These are phyloP conservation scores for Sarcophaga bullata DNA, from an alignment of 1,140 invertebrate genomes.

Conservation along the genomic window DNA sequence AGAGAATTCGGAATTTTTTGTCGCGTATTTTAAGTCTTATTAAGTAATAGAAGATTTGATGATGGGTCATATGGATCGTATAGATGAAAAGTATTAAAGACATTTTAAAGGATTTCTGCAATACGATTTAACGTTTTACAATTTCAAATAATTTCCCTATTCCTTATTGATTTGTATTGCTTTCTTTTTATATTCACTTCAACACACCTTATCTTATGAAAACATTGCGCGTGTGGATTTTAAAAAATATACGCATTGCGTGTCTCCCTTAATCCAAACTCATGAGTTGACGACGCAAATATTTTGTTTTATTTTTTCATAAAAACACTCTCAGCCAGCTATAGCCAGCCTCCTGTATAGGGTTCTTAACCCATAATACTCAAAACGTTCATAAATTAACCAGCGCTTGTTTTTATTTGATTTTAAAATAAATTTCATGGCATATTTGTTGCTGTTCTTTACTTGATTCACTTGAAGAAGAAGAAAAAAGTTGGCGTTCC, in stretches of 20 bases:
- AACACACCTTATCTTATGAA: neutral
- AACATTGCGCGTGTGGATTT: neutral
- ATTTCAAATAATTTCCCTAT: neutral
- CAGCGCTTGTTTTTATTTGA: neutral
- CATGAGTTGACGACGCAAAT: neutral
- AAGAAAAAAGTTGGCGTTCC: neutral
- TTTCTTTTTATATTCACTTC: neutral
- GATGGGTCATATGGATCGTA: neutral
- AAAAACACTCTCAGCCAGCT: neutral
- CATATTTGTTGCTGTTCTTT: constrained; percentile 20
- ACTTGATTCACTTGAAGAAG: neutral
- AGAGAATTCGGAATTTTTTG: neutral
- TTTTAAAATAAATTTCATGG: constrained; percentile 36
- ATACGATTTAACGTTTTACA: too few species aligned
- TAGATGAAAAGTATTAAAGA: too few species aligned
- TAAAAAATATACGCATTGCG: neutral
- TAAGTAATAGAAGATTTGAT: neutral
- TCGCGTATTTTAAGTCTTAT: neutral
- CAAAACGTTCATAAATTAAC: constrained; percentile 24
- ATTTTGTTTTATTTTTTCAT: too few species aligned
- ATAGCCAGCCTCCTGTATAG: neutral
- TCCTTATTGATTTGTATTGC: neutral
- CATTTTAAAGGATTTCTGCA: too few species aligned
- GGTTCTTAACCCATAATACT: neutral
- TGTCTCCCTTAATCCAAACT: neutral